Conservation (phyloP, 2,888 invertebrate genomes). For the Arctia plantaginis region DNA sequence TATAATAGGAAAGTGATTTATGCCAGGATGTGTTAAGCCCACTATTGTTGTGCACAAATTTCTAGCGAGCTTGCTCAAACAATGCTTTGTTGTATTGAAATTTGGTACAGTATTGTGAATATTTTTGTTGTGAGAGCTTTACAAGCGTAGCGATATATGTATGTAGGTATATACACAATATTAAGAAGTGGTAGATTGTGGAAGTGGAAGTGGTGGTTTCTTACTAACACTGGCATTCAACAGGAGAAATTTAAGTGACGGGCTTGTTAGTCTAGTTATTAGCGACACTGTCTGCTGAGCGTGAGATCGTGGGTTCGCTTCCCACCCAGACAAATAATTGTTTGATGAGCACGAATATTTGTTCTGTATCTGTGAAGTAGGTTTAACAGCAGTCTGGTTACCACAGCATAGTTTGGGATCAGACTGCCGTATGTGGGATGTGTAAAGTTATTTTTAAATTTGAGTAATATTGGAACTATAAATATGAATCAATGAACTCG, state of each 20-base stretch:
- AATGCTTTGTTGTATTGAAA: neutral
- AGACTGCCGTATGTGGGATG: too few relatives aligned
- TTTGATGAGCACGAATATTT: neutral
- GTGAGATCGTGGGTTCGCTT: neutral
- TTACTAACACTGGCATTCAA: neutral
- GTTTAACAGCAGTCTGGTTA: too few relatives aligned
- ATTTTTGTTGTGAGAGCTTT: neutral
- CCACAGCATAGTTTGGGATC: too few relatives aligned
- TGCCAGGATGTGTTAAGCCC: neutral
- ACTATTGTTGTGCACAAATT: neutral
- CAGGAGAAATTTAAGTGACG: neutral
- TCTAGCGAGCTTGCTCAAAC: neutral
- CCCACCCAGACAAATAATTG: neutral
- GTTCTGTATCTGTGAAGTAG: too few relatives aligned
- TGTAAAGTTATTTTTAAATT: neutral
- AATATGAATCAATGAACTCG: too few relatives aligned
- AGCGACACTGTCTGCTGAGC: neutral
- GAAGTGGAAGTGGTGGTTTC: too few relatives aligned
- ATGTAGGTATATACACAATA: neutral
- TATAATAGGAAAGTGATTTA: neutral
- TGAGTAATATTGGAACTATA: neutral
- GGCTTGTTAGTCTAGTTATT: neutral
- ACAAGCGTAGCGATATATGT: too few relatives aligned
- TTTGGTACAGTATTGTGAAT: neutral
- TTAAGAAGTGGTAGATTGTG: neutral